Evolutionary conservation across 2,113 vertebrate species (phyloP), one percentile per base, ranked within the genome.

Genomic region (Microtus richardsoni): DNA sequence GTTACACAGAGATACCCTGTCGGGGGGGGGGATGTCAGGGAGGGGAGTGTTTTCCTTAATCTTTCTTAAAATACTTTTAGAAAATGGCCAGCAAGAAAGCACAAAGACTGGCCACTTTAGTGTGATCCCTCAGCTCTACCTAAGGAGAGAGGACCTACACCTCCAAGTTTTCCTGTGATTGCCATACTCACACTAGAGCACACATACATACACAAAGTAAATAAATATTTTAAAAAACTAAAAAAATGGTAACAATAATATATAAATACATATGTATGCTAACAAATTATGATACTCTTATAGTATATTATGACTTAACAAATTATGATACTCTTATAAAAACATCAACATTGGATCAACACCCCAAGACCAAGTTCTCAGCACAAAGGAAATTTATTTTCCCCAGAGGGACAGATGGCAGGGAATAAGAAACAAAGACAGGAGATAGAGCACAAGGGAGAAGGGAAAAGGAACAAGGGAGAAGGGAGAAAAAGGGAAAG

Each of bases 251-350:
- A 71, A 89, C 5, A 33, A 82, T 17, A 26, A 52, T 13, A 86
- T 39, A 39, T 60, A 82, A 14, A 39, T 83, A 30, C 28, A 52
- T 19, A 71, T 41, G 33, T 60, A 64, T 30, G 10, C 14, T 62
- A 68, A 82, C 82, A 91, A 77, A 87, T 41, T 93, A 77, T 91
- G 52, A 87, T 80, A 85, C 22, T 71, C 68, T 71, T 70, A 9
- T 9, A 71, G 68, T 58, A 58, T 58, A 58, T 58, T 58, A 58
- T 95, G 47, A 4, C n/a, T 83, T 62, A 68, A 82, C 82, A 91
- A 77, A 87, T n/a, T 93, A 82, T 89, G 52, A 87, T 80, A 85
- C 17, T 39, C 36, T 71, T 70, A 21, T 10, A 71, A 36, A 71
- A 71, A n/a, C 70, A 17, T 71, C 36, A 39, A 71, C 19, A 16